These are phyloP conservation scores for Calosoma granatense DNA, from an alignment of 1,140 invertebrate species.

Conservation along the genomic window DNA sequence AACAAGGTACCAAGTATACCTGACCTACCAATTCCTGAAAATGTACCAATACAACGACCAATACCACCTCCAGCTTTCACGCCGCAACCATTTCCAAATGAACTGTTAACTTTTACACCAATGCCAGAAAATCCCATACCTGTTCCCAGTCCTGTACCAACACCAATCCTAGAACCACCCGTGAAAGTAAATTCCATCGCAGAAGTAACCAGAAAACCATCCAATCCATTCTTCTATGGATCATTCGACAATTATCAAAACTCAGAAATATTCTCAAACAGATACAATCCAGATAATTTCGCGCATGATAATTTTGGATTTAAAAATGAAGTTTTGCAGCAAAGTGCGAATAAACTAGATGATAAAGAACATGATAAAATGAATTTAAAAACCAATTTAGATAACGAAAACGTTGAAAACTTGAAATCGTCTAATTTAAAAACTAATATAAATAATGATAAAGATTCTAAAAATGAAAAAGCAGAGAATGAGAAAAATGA, in stretches of 20 bases:
- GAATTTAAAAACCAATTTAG: conserved; percentile 13
- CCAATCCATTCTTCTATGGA: not conserved
- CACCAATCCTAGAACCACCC: too few relatives aligned
- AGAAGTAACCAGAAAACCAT: too few relatives aligned
- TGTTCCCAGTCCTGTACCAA: too few relatives aligned
- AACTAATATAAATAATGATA: not conserved
- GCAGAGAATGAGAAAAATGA: conserved; percentile 30
- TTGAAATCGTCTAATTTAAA: too few relatives aligned
- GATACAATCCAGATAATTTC: not conserved
- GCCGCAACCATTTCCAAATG: too few relatives aligned
- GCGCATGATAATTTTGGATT: conserved; percentile 1
- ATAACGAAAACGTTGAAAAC: conserved; percentile 35
- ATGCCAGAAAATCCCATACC: too few relatives aligned
- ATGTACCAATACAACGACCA: too few relatives aligned
- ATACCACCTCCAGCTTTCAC: too few relatives aligned
- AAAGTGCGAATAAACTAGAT: not conserved
- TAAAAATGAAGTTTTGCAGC: not conserved
- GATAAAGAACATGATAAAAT: not conserved
- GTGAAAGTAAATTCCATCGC: too few relatives aligned
- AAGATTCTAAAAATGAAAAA: conserved; percentile 27
- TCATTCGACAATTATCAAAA: not conserved
- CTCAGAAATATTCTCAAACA: not conserved
- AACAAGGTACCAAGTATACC: too few relatives aligned
- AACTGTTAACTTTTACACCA: not conserved
- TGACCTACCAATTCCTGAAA: too few relatives aligned